These are phyloP conservation scores for Selenia dentaria DNA, from an alignment of 2,888 invertebrate genomes.

Conservation along the genomic window DNA sequence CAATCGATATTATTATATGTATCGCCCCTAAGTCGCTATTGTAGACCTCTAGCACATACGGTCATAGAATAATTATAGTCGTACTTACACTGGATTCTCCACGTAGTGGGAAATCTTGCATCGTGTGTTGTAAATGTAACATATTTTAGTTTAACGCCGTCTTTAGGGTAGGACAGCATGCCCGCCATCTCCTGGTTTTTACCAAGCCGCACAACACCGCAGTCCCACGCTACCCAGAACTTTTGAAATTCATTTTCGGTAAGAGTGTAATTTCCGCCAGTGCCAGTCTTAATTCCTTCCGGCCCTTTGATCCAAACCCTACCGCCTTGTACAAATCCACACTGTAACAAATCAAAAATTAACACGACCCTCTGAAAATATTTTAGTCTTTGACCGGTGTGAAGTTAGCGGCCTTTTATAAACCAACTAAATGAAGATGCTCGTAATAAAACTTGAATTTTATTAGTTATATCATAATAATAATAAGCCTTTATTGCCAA, in stretches of 20 bases:
- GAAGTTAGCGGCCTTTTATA: no score
- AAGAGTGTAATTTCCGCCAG: slow-evolving; percentile 12
- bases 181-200: background rate
- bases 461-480: no score
- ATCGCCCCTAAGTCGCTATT: no score
- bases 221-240: slow-evolving; percentile 80
- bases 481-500: no score
- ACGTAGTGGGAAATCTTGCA: slow-evolving; percentile 34
- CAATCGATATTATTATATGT: no score
- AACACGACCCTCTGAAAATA: no score
- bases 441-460: no score
- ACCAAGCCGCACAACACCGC: slow-evolving; percentile 13
- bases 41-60: no score
- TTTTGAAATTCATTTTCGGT: slow-evolving; percentile 58
- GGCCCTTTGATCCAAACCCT: slow-evolving; percentile 40
- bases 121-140: slow-evolving; percentile 43
- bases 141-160: slow-evolving; percentile 41
- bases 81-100: slow-evolving; percentile 61
- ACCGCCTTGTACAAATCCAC: slow-evolving; percentile 45
- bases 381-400: no score
- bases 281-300: background rate
- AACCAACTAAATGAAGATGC: no score
- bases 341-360: slow-evolving; percentile 16
- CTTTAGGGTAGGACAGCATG: background rate
- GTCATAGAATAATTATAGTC: no score